A percentile compares a stretch with the other conserved stretches of the same genome.
These are phyloP conservation scores for Sclerurus mexicanus DNA, from an alignment of 2,113 vertebrate genomes.

Conservation along the genomic window DNA sequence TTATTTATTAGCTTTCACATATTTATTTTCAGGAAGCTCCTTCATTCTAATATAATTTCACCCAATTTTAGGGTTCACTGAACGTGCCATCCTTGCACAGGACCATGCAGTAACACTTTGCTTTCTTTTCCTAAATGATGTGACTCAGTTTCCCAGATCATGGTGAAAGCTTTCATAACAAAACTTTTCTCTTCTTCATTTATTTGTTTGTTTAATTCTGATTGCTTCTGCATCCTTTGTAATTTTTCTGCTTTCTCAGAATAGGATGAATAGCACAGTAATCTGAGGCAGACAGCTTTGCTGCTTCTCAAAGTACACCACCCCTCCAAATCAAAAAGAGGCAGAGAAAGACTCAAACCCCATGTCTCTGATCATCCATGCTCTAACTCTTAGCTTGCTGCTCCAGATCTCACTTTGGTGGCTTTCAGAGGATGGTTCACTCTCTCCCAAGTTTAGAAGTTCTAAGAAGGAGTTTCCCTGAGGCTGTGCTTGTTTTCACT, in stretches of 20 bases:
- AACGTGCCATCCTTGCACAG: background rate
- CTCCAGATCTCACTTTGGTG: background rate
- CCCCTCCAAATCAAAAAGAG: background rate
- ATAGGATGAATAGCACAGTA: background rate
- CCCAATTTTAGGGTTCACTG: background rate
- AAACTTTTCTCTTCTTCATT: fast-evolving
- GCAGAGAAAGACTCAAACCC: background rate
- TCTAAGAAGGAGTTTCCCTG: background rate
- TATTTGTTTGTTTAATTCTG: background rate
- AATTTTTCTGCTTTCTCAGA: background rate
- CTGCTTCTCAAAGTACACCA: background rate
- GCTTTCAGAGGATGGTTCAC: background rate
- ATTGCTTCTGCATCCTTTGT: background rate
- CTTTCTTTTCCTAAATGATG: background rate
- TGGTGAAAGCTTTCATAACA: background rate
- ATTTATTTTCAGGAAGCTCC: background rate
- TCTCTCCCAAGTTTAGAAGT: background rate
- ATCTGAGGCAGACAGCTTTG: fast-evolving
- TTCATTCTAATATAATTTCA: background rate
- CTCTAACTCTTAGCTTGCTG: background rate
- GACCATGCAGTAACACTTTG: background rate
- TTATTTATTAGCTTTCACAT: background rate
- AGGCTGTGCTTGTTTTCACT: background rate
- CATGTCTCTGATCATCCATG: background rate
- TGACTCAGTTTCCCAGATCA: background rate